Evolutionary conservation across 2,888 invertebrate genomes (phyloP).

Genomic region (Lepeophtheirus nordmannii): DNA sequence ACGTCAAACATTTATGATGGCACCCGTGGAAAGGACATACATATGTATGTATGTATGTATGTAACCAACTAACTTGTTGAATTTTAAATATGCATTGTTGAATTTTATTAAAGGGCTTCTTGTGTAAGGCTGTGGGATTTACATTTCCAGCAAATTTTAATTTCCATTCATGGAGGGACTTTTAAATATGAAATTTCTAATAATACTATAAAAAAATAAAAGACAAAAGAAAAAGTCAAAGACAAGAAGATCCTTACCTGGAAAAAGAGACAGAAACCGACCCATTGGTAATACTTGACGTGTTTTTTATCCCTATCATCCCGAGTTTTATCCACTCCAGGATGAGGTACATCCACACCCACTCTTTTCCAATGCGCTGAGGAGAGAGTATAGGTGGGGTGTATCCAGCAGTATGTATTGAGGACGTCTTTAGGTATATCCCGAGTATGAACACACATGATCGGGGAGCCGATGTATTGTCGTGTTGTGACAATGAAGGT

Average conservation of each 20-base stretch:
- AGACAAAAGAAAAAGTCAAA: no score
- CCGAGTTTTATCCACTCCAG: constrained; percentile 49
- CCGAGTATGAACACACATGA: constrained; percentile 24
- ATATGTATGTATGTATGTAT: no score
- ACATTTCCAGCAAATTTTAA: no score
- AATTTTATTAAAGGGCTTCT: no score
- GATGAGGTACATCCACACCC: constrained; percentile 63
- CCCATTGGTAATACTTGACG: constrained; percentile 77
- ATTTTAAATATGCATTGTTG: no score
- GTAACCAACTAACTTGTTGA: no score
- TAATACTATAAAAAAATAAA: no score
- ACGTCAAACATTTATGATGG: no score
- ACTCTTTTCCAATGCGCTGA: constrained; percentile 59
- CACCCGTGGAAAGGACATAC: no score
- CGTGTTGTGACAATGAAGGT: constrained; percentile 31
- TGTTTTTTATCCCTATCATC: constrained; percentile 33
- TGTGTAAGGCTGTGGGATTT: no score
- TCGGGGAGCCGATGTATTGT: constrained; percentile 30
- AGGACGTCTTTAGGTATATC: constrained; percentile 48
- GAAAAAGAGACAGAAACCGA: constrained; percentile 89
- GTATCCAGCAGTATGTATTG: constrained; percentile 90
- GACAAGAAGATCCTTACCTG: constrained; percentile 55
- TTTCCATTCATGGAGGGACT: no score
- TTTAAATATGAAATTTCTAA: no score
- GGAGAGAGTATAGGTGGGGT: constrained; percentile 76